These are phyloP conservation scores for Pachliopta kotzebuea DNA, from an alignment of 2,888 invertebrate genomes.

Conservation along the genomic window DNA sequence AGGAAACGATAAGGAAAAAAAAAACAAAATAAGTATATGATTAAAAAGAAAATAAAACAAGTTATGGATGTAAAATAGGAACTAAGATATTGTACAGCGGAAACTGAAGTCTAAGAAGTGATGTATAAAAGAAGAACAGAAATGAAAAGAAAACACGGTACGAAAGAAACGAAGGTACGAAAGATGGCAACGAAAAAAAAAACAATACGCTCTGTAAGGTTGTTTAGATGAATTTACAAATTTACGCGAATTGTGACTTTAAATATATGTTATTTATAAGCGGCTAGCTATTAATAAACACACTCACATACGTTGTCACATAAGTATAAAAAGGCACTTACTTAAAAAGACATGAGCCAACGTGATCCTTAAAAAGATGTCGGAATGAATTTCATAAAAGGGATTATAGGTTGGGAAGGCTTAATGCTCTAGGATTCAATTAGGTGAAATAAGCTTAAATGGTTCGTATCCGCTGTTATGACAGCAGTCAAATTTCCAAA, in stretches of 20 bases:
- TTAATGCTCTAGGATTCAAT: conserved; percentile 79
- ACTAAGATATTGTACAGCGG: too few relatives aligned
- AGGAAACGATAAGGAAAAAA: too few relatives aligned
- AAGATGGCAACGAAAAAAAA: too few relatives aligned
- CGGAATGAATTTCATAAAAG: conserved; percentile 74
- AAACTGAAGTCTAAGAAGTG: too few relatives aligned
- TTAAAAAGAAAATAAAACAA: too few relatives aligned
- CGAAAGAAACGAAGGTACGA: too few relatives aligned
- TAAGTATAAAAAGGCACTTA: conserved; percentile 37
- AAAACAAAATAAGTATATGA: too few relatives aligned
- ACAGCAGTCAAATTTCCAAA: conserved; percentile 73
- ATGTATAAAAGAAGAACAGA: too few relatives aligned
- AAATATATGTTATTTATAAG: background rate
- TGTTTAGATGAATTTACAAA: background rate
- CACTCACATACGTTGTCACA: background rate
- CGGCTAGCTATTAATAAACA: background rate
- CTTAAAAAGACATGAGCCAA: conserved; percentile 55
- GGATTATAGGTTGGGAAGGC: conserved; percentile 71
- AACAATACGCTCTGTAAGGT: background rate
- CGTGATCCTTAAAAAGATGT: conserved; percentile 58
- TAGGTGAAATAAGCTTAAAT: conserved; percentile 79
- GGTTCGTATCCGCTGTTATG: conserved; percentile 75
- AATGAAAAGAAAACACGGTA: too few relatives aligned
- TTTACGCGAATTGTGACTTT: background rate
- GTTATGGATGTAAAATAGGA: too few relatives aligned